phyloP scores from a whole-genome alignment of 2,888 invertebrate species.

The Hydrotaea cyrtoneurina region DNA sequence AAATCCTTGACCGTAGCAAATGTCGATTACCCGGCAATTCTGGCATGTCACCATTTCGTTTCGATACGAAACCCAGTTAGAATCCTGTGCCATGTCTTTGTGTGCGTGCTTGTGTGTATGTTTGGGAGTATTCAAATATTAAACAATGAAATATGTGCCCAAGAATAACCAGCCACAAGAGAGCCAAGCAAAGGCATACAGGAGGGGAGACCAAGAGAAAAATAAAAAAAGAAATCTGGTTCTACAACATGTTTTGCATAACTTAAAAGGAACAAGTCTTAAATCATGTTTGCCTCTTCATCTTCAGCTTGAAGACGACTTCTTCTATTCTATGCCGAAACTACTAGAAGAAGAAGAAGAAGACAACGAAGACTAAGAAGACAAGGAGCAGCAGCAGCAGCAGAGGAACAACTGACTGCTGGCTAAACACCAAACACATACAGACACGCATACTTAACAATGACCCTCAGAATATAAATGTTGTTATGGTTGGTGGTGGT shows the following conservation, averaged over 20 bases:
- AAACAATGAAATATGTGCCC: constrained; percentile 37
- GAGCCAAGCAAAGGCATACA: constrained; percentile 6
- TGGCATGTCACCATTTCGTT: neutral
- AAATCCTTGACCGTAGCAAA: neutral
- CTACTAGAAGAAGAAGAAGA: neutral
- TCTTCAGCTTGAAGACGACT: constrained; percentile 15
- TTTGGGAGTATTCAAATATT: constrained; percentile 42
- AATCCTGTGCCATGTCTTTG: constrained; percentile 1
- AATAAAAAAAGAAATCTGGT: constrained; percentile 59
- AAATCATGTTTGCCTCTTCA: constrained; percentile 65
- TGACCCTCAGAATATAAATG: constrained; percentile 60
- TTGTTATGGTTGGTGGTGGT: constrained; percentile 17
- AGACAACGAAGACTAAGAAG: neutral
- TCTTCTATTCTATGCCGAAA: constrained; percentile 50
- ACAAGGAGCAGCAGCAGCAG: constrained; percentile 45
- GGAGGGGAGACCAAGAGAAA: neutral
- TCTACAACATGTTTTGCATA: constrained; percentile 68
- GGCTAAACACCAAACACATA: neutral
- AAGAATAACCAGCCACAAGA: constrained; percentile 6
- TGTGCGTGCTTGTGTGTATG: constrained; percentile 33
- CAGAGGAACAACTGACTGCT: constrained; percentile 15
- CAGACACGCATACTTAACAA: constrained; percentile 54
- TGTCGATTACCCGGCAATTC: neutral
- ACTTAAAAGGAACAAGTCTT: constrained; percentile 67
- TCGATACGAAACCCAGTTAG: constrained; percentile 29